These are phyloP conservation scores for Synaphobranchus kaupii DNA, from an alignment of 2,797 vertebrate genomes.

Conservation along the genomic window DNA sequence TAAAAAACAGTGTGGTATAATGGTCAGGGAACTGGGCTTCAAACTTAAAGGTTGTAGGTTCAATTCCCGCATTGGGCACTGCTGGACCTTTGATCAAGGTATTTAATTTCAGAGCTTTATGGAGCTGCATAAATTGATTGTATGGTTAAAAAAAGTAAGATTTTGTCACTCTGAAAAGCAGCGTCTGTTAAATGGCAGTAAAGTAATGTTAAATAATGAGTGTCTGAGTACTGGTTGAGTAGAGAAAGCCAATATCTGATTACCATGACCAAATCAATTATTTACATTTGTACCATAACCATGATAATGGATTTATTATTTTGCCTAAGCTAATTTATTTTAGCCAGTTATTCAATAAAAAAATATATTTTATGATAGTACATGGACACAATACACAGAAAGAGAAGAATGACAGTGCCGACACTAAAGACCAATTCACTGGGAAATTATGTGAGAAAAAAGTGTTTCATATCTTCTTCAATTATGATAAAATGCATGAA, in stretches of 20 bases:
- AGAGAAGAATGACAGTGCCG: not conserved
- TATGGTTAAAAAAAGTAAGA: not conserved
- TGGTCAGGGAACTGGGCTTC: too few relatives aligned
- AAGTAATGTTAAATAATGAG: not conserved
- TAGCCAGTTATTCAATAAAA: not conserved
- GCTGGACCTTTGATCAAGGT: not conserved
- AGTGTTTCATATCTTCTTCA: not conserved
- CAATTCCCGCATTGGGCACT: not conserved
- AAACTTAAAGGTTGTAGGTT: not conserved
- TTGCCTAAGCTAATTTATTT: not conserved
- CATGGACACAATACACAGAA: not conserved
- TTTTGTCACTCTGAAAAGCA: not conserved
- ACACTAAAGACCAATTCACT: not conserved
- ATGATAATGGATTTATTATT: not conserved
- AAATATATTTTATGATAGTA: not conserved
- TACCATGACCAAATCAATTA: not conserved
- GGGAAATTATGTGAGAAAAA: not conserved
- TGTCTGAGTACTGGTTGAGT: not conserved
- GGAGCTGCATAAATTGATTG: not conserved
- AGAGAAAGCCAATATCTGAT: not conserved
- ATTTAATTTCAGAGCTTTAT: not conserved
- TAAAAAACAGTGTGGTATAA: too few relatives aligned
- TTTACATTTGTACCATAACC: not conserved
- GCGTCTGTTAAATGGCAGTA: not conserved
- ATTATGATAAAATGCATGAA: not conserved